phyloP scores from a whole-genome alignment of 2,113 vertebrate species.

The Neotragus pygmaeus region DNA sequence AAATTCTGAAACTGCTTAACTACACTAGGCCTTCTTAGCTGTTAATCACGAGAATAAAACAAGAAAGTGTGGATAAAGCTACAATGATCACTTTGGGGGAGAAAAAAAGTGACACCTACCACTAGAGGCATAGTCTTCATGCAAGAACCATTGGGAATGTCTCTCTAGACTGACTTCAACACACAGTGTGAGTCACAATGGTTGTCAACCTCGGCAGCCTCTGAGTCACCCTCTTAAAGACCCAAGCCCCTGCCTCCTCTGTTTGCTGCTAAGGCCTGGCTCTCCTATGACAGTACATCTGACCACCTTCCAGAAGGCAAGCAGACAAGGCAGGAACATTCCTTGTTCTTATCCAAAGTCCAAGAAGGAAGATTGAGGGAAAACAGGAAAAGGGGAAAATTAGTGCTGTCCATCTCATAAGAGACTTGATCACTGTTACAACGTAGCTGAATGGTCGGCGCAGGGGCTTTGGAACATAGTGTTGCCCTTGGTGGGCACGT shows the following conservation, averaged over 20 bases:
- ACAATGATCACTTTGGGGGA: background rate
- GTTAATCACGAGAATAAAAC: background rate
- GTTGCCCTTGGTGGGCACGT: constrained; percentile 39
- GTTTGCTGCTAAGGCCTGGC: accelerated
- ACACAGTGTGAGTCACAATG: background rate
- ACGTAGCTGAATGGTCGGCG: constrained; percentile 61
- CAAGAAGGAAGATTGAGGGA: background rate
- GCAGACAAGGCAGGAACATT: background rate
- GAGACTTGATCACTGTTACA: background rate
- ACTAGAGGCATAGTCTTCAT: background rate
- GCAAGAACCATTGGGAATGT: too few relatives aligned
- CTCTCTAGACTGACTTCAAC: too few relatives aligned
- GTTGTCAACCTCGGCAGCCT: background rate
- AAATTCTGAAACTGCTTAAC: background rate
- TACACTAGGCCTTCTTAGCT: too few relatives aligned
- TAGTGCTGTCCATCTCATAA: accelerated
- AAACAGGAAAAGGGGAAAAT: background rate
- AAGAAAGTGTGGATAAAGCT: background rate
- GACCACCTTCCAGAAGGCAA: background rate
- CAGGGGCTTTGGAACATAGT: background rate
- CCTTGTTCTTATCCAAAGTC: background rate
- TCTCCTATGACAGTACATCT: background rate
- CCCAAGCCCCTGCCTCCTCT: background rate
- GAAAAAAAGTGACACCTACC: background rate
- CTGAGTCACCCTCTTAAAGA: background rate